phyloP scores from a whole-genome alignment of 2,888 invertebrate species.

The Oxyteleia sp. region DNA sequence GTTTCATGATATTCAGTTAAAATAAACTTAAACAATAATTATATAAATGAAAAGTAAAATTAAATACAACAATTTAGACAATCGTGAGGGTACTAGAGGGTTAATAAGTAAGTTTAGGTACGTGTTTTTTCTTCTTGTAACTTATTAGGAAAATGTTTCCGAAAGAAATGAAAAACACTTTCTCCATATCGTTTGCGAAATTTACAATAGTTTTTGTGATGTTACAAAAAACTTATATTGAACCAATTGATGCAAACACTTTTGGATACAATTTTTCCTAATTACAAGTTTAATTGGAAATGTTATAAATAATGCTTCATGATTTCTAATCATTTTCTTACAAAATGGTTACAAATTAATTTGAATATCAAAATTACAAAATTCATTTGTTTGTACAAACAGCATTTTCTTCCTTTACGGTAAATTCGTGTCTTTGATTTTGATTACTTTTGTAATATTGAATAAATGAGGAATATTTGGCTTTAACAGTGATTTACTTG shows the following conservation, averaged over 20 bases:
- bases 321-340: conserved; percentile 29
- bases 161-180: conserved; percentile 44
- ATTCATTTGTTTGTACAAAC: conserved; percentile 49
- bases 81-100: too few species aligned
- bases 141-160: conserved; percentile 27
- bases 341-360: conserved; percentile 49
- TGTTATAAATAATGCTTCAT: conserved; percentile 32
- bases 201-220: conserved; percentile 35
- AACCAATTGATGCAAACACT: conserved; percentile 24
- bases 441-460: too few species aligned
- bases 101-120: too few species aligned
- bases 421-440: conserved; percentile 48
- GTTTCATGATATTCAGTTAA: too few species aligned
- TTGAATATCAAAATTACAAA: conserved; percentile 64
- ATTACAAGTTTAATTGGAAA: conserved; percentile 29
- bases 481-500: too few species aligned
- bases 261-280: conserved; percentile 9
- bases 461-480: too few species aligned
- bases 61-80: too few species aligned
- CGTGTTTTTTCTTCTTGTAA: too few species aligned
- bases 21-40: too few species aligned
- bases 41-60: too few species aligned
- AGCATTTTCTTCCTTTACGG: conserved; percentile 13
- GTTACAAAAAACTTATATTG: conserved; percentile 35
- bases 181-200: conserved; percentile 21